Evolutionary conservation across 2,888 invertebrate genomes (phyloP), one percentile per base, ranked within the genome.

Genomic region (Drosophila anceps): DNA sequence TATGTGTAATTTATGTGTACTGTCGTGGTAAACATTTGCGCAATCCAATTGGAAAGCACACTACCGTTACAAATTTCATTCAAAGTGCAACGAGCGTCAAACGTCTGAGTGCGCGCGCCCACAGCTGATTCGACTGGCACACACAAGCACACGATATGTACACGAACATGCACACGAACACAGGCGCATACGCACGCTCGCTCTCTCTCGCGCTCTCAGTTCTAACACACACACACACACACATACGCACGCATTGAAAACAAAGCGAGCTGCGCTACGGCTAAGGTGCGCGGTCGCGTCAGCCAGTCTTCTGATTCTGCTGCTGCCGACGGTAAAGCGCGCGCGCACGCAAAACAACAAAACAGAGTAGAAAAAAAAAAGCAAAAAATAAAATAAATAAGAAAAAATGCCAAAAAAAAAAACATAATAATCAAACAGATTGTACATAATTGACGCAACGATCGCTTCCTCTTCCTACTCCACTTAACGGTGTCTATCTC

Each of bases 201-300:
- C 69, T 65, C 15, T 15, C 46, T 76, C 73, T 67, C 60, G 18
- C 55, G 44, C 62, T 68, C 75, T 69, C 59, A 50, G 74, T 76
- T 83, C 84, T 84, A 80, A 70, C 81, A 65, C 60, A 53, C 62
- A 53, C 53, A 46, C 63, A 60, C 69, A 70, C 81, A 65, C 60
- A 53, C 62, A 53, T 50, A 46, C 63, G 58, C 69, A 35, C 69
- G 51, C 66, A 69, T 55, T 44, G 13, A 76, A 73, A 76, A 75
- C 86, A 83, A 86, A 88, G 88, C 88, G 65, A 51, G 54, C 82
- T 89, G 90, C 90, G 90, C 84, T 84, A 69, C 51, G 74, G 79
- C 79, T 81, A 81, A 89, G 90, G 90, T 85, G 84, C 85, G 84
- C 90, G 90, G 73, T 70, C 89, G 88, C 83, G 90, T 84, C 90